Base-by-base conservation (phyloP, 2,113 vertebrate species). In the Oryctolagus cuniculus region DNA sequence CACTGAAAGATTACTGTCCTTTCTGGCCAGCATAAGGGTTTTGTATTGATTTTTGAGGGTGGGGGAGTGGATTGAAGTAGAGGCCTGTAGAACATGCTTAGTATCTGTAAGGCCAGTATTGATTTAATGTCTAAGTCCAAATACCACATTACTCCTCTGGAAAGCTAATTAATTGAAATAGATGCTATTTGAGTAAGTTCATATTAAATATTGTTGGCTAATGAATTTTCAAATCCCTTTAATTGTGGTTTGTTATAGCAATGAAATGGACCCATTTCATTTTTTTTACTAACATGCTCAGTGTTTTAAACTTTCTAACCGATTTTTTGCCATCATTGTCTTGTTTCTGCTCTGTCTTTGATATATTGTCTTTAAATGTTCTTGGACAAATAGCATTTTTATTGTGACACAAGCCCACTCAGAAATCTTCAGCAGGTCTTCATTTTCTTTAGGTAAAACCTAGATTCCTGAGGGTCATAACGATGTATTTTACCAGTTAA, bases 101-200 rank as follows among this genome's bases (percentile, higher is more conserved):
- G 87, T 97, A 93, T 96, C 97, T 98, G 61, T 96, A 96, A 98
- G 97, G 94, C 96, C 96, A 78, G 44, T 97, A 98, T 98, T 96
- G 98, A 98, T 98, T 98, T 98, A 94, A 95, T 90, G 97, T 98
- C 98, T 97, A 97, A 98, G 55, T 97, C 87, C 93, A 98, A 98
- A 98, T 98, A 97, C 92, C 97, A 96, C 89, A 85, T 98, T 97
- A 97, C 90, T 96, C 61, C 90, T 97, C 93, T 94, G 72, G 91
- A 98, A 98, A 98, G 94, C 96, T 98, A 98, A 98, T 98, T 98
- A 98, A 98, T 98, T 98, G 96, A 95, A 98, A 97, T 97, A 95
- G 77, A 92, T 97, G 82, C 91, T 85, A 91, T 97, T 98, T 94
- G 80, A 97, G 93, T 94, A 92, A 98, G 91, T 96, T 97, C 97